Conservation (phyloP, 2,888 invertebrate genomes). For the Nomada lathburiana region DNA sequence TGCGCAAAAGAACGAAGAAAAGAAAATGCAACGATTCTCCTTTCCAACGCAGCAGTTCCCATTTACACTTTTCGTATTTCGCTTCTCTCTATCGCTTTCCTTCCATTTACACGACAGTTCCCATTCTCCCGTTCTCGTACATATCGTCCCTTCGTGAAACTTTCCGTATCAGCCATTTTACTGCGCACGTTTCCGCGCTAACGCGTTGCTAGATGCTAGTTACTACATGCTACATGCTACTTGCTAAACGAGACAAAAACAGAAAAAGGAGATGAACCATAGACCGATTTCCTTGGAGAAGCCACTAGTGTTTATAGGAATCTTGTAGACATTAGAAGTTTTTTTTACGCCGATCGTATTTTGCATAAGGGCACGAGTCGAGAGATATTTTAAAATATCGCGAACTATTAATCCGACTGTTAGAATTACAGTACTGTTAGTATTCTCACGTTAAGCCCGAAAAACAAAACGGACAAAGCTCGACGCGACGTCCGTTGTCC, state of each 20-base stretch:
- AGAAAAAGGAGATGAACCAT: background rate
- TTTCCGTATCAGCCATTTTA: slow-evolving; percentile 12
- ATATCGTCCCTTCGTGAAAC: background rate
- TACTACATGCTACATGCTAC: too few species aligned
- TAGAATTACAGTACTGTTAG: slow-evolving; percentile 45
- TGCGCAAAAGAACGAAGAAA: slow-evolving; percentile 12
- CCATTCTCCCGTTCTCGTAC: background rate
- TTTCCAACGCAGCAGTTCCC: background rate
- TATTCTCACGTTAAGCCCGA: slow-evolving; percentile 55
- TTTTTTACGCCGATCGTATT: slow-evolving; percentile 55
- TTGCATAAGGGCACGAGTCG: slow-evolving; percentile 50
- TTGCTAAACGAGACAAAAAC: background rate
- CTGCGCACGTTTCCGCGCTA: background rate
- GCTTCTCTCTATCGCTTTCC: background rate
- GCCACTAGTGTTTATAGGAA: slow-evolving; percentile 7
- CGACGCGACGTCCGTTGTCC: background rate
- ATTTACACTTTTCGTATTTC: background rate
- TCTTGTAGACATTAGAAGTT: background rate
- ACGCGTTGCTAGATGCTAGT: background rate
- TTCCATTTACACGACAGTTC: background rate
- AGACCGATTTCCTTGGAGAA: background rate
- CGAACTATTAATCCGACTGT: slow-evolving; percentile 57
- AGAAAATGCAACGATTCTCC: background rate
- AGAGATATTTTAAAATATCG: slow-evolving; percentile 56
- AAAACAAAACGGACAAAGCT: background rate